Conservation (phyloP, 1,140 invertebrate species). For the Anthonomus grandis region DNA sequence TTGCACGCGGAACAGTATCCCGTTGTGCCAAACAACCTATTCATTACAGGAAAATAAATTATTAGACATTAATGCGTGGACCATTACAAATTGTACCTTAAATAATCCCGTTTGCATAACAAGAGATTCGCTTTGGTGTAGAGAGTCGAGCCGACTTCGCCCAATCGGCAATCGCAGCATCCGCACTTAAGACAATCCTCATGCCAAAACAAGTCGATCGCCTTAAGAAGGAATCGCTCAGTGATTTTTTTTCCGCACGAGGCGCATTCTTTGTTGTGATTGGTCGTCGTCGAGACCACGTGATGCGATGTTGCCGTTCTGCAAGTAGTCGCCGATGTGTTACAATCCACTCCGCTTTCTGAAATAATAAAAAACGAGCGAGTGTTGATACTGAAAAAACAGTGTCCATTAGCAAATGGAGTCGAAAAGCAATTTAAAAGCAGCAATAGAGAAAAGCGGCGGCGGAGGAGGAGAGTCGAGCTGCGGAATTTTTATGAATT, state of each 20-base stretch:
- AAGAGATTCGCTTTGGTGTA: constrained; percentile 92
- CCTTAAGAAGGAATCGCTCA: constrained; percentile 71
- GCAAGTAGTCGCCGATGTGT: constrained; percentile 33
- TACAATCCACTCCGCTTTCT: constrained; percentile 46
- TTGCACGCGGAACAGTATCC: constrained; percentile 89
- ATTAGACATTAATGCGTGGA: too few relatives aligned
- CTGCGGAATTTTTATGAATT: constrained; percentile 38
- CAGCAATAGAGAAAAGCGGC: constrained; percentile 23
- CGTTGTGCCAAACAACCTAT: constrained; percentile 89
- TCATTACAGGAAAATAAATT: constrained; percentile 42
- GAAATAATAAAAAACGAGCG: constrained; percentile 22
- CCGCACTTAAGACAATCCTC: constrained; percentile 93
- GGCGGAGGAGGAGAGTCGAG: constrained; percentile 22
- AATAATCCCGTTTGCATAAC: constrained; percentile 89
- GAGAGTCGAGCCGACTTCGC: constrained; percentile 87
- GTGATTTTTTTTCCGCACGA: constrained; percentile 74
- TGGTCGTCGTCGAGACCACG: constrained; percentile 38
- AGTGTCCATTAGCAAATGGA: background rate
- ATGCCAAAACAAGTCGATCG: constrained; percentile 88
- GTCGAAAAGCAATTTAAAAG: constrained; percentile 20
- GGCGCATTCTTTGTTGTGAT: constrained; percentile 64
- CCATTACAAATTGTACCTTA: constrained; percentile 62
- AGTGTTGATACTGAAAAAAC: background rate
- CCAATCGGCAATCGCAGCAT: constrained; percentile 87
- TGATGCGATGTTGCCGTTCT: constrained; percentile 31